Conservation (phyloP, 1,140 invertebrate genomes). For the Philaenus spumarius region DNA sequence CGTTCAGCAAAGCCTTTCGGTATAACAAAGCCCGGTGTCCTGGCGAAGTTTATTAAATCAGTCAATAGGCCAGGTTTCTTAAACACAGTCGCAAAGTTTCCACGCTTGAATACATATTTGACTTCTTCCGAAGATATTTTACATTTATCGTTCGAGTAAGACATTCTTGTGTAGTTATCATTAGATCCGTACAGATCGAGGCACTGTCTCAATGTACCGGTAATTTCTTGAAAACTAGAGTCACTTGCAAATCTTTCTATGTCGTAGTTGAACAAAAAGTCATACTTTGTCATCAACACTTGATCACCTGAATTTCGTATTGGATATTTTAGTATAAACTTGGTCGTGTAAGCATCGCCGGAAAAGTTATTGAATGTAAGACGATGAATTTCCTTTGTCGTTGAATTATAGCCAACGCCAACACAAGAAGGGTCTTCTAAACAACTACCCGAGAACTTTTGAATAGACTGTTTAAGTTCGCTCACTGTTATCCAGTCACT, state of each 20-base stretch:
- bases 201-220: neutral
- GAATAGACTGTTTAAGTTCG: neutral
- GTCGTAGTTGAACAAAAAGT: neutral
- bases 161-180: neutral
- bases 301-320: neutral
- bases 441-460: neutral
- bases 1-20: neutral
- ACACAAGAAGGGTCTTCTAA: conserved; percentile 1
- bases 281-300: neutral
- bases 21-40: neutral
- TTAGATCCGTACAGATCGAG: neutral
- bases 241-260: neutral
- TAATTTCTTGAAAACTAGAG: neutral
- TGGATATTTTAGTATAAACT: conserved; percentile 9
- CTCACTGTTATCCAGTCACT: neutral
- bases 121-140: neutral
- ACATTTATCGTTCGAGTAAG: neutral
- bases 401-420: conserved; percentile 1
- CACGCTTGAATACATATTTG: neutral
- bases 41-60: neutral
- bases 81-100: neutral
- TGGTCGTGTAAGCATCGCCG: neutral
- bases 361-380: neutral
- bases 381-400: neutral
- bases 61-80: conserved; percentile 3